These are phyloP conservation scores for Pissodes strobi DNA, from an alignment of 1,140 invertebrate species.

Conservation along the genomic window DNA sequence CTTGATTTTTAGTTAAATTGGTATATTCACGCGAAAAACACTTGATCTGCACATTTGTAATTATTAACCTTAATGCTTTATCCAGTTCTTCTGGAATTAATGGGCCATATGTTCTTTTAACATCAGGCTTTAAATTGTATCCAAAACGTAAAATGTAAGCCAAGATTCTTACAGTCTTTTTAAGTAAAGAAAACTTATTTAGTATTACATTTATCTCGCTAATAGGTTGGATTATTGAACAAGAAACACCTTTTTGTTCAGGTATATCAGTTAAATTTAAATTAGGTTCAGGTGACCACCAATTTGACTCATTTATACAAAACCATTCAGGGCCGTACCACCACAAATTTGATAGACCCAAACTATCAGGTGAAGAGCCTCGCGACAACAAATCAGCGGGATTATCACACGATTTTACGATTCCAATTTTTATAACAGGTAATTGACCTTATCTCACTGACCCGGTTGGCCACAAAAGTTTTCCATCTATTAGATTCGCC, in stretches of 20 bases:
- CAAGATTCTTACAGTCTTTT: not conserved
- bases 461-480: conserved; percentile 53
- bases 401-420: conserved; percentile 45
- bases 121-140: not conserved
- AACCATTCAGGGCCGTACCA: conserved; percentile 35
- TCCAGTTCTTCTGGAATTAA: conserved; percentile 12
- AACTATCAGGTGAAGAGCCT: conserved; percentile 36
- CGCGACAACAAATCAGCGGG: no score
- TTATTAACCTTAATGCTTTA: not conserved
- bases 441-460: conserved; percentile 47
- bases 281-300: conserved; percentile 1
- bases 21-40: conserved; percentile 25
- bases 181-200: conserved; percentile 21
- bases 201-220: conserved; percentile 3
- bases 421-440: conserved; percentile 41
- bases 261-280: not conserved
- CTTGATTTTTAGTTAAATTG: conserved; percentile 10
- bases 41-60: conserved; percentile 21
- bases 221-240: not conserved
- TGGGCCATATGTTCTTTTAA: not conserved
- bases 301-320: not conserved
- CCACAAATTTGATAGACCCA: conserved; percentile 22
- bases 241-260: not conserved
- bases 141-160: conserved; percentile 19
- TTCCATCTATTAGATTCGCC: conserved; percentile 45